Evolutionary conservation across 37 sponge, comb jelly and placozoan species (phyloP).

Genomic region (Crambe crambe): DNA sequence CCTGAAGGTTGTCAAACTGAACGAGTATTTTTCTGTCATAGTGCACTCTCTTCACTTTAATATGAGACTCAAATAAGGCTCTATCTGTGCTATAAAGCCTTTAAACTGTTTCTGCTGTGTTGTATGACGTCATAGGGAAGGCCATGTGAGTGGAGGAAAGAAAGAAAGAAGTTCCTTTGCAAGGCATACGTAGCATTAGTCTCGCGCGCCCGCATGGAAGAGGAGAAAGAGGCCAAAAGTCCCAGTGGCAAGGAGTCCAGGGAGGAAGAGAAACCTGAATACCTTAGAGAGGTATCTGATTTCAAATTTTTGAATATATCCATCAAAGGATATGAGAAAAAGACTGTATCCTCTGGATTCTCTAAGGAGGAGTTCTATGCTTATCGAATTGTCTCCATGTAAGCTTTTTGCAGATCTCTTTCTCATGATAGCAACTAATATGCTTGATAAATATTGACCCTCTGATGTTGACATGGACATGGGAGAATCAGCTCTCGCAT

Average conservation of each 20-base stretch:
- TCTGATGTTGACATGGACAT: too few species aligned
- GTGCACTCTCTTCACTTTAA: neutral
- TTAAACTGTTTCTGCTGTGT: too few species aligned
- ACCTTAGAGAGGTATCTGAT: slow-evolving; percentile 16
- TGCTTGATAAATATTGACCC: neutral
- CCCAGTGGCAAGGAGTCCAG: too few species aligned
- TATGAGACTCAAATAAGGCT: too few species aligned
- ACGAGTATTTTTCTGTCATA: slow-evolving; percentile 94
- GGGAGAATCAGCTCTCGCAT: neutral
- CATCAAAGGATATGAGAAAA: slow-evolving; percentile 79
- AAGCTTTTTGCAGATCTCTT: slow-evolving; percentile 20
- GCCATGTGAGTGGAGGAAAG: too few species aligned
- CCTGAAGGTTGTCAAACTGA: slow-evolving; percentile 99
- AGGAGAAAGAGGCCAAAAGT: neutral
- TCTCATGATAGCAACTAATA: neutral
- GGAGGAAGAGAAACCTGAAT: slow-evolving; percentile 13
- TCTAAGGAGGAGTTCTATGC: slow-evolving; percentile 84
- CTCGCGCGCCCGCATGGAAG: too few species aligned
- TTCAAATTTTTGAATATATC: slow-evolving; percentile 52
- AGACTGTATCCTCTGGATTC: slow-evolving; percentile 38
- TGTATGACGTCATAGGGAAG: too few species aligned
- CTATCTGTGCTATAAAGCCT: too few species aligned
- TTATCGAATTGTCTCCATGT: slow-evolving; percentile 68
- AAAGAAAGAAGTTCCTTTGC: too few species aligned
- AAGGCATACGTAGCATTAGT: too few species aligned